Evolutionary conservation across 1,140 invertebrate species (phyloP).

Genomic region (Tribolium castaneum): DNA sequence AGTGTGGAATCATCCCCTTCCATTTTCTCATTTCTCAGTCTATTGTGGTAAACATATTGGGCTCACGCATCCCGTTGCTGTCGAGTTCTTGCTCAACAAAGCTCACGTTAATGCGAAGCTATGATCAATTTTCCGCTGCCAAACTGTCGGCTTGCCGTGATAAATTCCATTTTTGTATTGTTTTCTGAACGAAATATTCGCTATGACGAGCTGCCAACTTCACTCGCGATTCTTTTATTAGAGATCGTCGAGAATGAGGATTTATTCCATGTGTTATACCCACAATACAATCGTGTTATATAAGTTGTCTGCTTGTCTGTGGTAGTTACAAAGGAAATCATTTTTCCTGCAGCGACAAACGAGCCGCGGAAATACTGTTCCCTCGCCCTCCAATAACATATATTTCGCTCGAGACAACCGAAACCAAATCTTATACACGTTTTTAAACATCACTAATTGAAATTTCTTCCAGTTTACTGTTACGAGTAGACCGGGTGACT

Average conservation of each 20-base stretch:
- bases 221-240: conserved; percentile 52
- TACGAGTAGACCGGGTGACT: too few relatives aligned
- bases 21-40: conserved; percentile 35
- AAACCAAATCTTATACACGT: too few relatives aligned
- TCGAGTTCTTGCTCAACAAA: conserved; percentile 42
- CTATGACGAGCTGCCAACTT: conserved; percentile 54
- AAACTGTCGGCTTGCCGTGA: conserved; percentile 53
- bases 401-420: background rate
- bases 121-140: conserved; percentile 54
- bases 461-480: too few relatives aligned
- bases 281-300: conserved; percentile 48
- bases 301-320: conserved; percentile 40
- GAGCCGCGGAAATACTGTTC: conserved; percentile 11
- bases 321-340: conserved; percentile 40
- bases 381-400: background rate
- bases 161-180: conserved; percentile 55
- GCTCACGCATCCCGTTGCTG: conserved; percentile 2
- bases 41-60: conserved; percentile 14
- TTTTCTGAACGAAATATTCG: conserved; percentile 54
- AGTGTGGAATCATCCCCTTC: background rate
- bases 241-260: conserved; percentile 47
- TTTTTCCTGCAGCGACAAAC: conserved; percentile 33
- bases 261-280: conserved; percentile 50
- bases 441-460: too few relatives aligned
- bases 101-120: conserved; percentile 44